phyloP scores from a whole-genome alignment of 2,797 vertebrate genomes.

The Pangasius macronema region DNA sequence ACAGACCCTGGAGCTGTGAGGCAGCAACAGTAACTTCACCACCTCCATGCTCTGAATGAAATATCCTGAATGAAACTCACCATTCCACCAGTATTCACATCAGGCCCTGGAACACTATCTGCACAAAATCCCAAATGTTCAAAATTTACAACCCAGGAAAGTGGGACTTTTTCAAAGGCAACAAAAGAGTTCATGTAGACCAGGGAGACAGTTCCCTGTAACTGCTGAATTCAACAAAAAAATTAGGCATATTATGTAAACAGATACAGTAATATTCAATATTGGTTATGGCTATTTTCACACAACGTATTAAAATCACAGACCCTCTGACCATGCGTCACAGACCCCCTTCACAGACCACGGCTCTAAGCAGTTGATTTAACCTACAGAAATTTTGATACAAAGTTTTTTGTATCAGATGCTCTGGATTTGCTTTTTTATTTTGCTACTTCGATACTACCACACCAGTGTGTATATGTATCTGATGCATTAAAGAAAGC shows the following conservation, averaged over 20 bases:
- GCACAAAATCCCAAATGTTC: background rate
- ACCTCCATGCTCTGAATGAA: no score
- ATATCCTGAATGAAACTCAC: background rate
- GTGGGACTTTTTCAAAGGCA: background rate
- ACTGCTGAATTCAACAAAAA: background rate
- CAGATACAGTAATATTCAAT: background rate
- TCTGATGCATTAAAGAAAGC: background rate
- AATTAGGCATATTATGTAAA: background rate
- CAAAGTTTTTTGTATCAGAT: background rate
- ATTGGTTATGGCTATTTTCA: background rate
- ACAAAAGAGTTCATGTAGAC: background rate
- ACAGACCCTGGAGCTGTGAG: constrained; percentile 15
- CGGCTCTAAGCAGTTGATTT: background rate
- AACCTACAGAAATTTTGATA: background rate
- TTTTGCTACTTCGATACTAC: background rate
- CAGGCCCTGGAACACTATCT: background rate
- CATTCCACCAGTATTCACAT: background rate
- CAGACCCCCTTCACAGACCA: background rate
- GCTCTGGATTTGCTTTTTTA: background rate
- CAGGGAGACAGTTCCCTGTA: background rate
- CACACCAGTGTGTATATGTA: background rate
- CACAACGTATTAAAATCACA: background rate
- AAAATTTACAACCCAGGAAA: background rate
- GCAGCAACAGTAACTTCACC: background rate
- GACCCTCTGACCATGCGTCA: background rate